phyloP scores from a whole-genome alignment of 2,888 invertebrate genomes.

The Tenthredo amoena region DNA sequence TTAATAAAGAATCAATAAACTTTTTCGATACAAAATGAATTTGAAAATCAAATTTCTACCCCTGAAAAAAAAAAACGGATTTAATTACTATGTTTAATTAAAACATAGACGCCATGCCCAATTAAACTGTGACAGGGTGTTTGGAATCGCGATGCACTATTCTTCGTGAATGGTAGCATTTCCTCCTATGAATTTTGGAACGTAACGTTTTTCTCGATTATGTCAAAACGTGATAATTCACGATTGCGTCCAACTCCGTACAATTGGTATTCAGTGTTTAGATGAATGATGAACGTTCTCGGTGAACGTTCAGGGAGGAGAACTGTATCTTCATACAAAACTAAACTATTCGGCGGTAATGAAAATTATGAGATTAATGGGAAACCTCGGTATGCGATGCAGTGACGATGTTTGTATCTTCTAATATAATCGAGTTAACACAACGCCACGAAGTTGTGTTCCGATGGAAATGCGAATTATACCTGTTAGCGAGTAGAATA shows the following conservation, averaged over 20 bases:
- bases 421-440: not conserved
- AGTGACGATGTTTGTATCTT: not conserved
- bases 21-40: not conserved
- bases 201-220: not conserved
- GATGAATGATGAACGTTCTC: not conserved
- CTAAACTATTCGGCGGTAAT: not conserved
- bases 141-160: no score
- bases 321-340: not conserved
- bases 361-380: not conserved
- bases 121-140: no score
- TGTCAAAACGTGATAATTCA: not conserved
- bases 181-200: no score
- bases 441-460: slow-evolving; percentile 23
- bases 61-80: no score
- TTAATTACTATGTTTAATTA: no score
- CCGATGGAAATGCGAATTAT: slow-evolving; percentile 45
- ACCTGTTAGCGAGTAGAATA: slow-evolving; percentile 35
- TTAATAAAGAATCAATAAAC: not conserved
- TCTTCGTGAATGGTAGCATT: no score
- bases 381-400: not conserved
- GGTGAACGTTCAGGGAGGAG: not conserved
- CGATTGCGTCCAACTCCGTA: not conserved
- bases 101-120: no score
- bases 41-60: not conserved
- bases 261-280: not conserved